These are phyloP conservation scores for Pemphigus obesinymphae DNA, from an alignment of 1,140 invertebrate genomes.

Conservation along the genomic window DNA sequence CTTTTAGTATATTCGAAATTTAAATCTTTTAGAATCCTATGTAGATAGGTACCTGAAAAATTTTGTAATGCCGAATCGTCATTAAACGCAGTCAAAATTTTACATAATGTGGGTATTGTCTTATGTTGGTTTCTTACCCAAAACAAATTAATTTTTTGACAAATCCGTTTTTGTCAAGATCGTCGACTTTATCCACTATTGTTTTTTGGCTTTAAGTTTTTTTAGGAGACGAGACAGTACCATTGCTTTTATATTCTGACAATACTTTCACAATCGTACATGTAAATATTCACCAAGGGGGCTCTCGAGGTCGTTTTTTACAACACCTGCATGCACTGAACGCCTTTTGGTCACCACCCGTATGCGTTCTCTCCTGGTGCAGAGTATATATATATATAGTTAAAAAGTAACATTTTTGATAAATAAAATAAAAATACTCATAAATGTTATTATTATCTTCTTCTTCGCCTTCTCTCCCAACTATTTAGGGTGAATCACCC, in stretches of 20 bases:
- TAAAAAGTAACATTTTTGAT: too few species aligned
- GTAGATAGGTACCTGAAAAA: neutral
- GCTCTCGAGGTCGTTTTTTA: too few species aligned
- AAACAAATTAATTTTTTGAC: neutral
- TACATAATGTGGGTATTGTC: constrained; percentile 21
- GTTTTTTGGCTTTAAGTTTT: neutral
- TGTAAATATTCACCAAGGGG: too few species aligned
- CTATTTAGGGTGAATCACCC: too few species aligned
- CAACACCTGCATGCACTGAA: too few species aligned
- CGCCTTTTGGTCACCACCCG: too few species aligned
- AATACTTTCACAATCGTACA: neutral
- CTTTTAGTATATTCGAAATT: neutral
- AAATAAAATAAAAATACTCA: too few species aligned
- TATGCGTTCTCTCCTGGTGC: too few species aligned
- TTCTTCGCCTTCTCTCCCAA: too few species aligned
- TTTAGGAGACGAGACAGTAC: neutral
- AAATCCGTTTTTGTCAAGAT: neutral
- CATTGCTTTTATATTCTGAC: neutral
- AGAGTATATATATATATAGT: too few species aligned
- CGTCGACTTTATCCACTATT: neutral
- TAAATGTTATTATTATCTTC: too few species aligned
- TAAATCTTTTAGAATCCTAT: neutral
- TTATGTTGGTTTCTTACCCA: neutral
- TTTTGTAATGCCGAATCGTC: neutral
- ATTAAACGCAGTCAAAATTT: neutral